Evolutionary conservation across 1,140 invertebrate genomes (phyloP), one percentile per base, ranked within the genome.

Genomic region (Thaumatotibia leucotreta): DNA sequence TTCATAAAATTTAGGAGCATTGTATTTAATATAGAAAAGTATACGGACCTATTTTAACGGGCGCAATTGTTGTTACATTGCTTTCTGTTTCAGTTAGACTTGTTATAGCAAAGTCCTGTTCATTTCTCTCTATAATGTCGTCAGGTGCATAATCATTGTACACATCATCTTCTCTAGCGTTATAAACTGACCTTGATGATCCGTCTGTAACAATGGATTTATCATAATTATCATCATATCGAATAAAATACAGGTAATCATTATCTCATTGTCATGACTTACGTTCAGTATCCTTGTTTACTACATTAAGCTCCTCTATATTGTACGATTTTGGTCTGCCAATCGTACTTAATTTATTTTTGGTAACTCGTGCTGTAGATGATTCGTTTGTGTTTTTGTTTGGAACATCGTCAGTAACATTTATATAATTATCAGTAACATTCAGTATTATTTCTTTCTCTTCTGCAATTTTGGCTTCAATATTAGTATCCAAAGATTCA

Each of bases 281-380:
- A 83, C 75, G 69, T 73, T 79, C 63, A 39, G 20, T 70, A 17
- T 67, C 27, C 39, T 58, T 61, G 24, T 50, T 58, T 32, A 64
- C 10, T 33, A 79, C 67, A 45, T 70, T 79, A 24, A 88, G 65
- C 6, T 89, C 82, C 61, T 86, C 79, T 22, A 86, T 72, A 58
- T 84, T 74, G 63, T 86, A 87, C 14, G 82, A 32, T 73, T 83
- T 86, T 9, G 77, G 80, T 73, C 86, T 73, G 49, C 81, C 83
- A 32, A 89, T 64, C 4, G 81, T 50, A 50, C 71, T 73, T 11
- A 62, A 52, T 74, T 69, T 77, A 66, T 70, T 70, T 61, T 68
- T 69, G 10, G 22, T 20, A 54, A 8, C 62, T 64, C 50, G 68
- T 61, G n/a, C 65, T 62, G 22, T 45, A 45, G 5, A 20, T 45